Evolutionary conservation across 2,113 vertebrate genomes (phyloP), one percentile per base, ranked within the genome.

Genomic region (Ellobius talpinus): DNA sequence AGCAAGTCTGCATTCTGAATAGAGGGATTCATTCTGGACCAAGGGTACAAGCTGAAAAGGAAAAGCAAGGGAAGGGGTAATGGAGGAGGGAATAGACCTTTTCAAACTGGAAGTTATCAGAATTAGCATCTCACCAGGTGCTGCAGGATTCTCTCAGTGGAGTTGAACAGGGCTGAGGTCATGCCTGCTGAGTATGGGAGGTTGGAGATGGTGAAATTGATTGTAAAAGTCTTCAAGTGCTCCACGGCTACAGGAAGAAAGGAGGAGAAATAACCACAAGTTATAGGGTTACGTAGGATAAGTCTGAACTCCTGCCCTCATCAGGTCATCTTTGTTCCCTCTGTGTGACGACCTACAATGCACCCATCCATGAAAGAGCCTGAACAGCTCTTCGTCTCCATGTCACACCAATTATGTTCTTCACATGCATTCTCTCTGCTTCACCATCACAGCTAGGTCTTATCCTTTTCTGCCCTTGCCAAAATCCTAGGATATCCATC

Each of bases 261-360:
- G 29, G 45, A 86, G n/a, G 1, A 93, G 31, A 93, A 39, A 36
- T 0, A 0, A 29, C 5, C 3, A 4, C 1, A 9, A 4, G 7
- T 13, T 70, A 92, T 16, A n/a, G n/a, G 65, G 5, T 81, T 81
- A 12, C n/a, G 42, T 50, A 81, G 36, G 45, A 36, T 29, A 74
- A 73, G 11, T 36, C 26, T 11, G 52, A 63, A 74, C 5, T 16
- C 39, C 24, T 50, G n/a, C 1, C 9, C 3, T 8, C 33, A 5
- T 13, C 42, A 23, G 2, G 45, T n/a, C 7, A 19, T 19, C 21
- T 39, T 74, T 19, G 72, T 9, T 65, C 55, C 70, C 21, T 42
- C 1, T 7, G 1, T 19, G 61, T 14, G 19, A 12, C 16, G 23
- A 65, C 16, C 5, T 6, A 24, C 39, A 21, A 4, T n/a, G n/a